A percentile compares a stretch with the other conserved stretches of the same genome.
Conservation (phyloP, 2,797 vertebrate species). For the Limosa lapponica region DNA sequence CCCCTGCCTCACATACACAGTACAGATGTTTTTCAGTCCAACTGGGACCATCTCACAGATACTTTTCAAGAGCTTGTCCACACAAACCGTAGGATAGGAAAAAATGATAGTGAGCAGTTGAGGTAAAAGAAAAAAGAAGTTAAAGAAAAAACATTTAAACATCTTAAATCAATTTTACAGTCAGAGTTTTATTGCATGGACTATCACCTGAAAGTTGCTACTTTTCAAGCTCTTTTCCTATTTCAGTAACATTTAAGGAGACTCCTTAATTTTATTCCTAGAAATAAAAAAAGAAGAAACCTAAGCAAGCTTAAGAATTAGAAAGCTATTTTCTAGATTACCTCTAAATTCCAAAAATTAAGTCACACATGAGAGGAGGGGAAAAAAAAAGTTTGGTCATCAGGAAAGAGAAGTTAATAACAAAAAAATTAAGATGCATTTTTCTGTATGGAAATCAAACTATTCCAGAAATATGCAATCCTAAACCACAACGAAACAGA, state of each 20-base stretch:
- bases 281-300: background rate
- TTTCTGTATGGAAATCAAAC: background rate
- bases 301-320: background rate
- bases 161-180: background rate
- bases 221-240: background rate
- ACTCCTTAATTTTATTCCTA: background rate
- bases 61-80: background rate
- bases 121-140: background rate
- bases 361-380: background rate
- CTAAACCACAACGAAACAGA: background rate
- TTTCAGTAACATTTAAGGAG: background rate
- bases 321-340: background rate
- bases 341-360: background rate
- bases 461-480: background rate
- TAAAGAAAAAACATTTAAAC: background rate
- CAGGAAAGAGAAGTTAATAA: background rate
- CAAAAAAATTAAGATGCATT: background rate
- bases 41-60: background rate
- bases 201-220: background rate
- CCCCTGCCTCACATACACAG: fast-evolving
- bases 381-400: background rate
- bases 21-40: fast-evolving
- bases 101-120: background rate
- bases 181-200: background rate
- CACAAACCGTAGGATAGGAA: background rate